phyloP scores from a whole-genome alignment of 1,140 invertebrate genomes.

The Bicyclus anynana region DNA sequence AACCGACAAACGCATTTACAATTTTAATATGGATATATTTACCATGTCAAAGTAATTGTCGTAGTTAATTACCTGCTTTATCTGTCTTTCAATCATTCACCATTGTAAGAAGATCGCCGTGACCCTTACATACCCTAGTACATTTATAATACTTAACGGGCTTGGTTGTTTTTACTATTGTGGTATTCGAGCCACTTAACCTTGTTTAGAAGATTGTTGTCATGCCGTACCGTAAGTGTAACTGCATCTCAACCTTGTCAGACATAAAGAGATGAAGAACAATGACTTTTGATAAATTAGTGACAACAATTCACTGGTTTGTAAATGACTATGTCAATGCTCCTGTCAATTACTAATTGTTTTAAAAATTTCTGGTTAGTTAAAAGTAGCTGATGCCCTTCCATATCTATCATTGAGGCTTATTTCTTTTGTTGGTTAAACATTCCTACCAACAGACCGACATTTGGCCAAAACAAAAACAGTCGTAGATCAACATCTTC shows the following conservation, averaged over 20 bases:
- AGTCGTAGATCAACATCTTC: not conserved
- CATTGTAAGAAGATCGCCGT: slow-evolving; percentile 46
- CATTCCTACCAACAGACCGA: too few species aligned
- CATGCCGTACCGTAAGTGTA: slow-evolving; percentile 42
- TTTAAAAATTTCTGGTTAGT: not conserved
- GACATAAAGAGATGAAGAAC: slow-evolving; percentile 30
- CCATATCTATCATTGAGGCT: too few species aligned
- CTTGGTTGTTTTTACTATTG: slow-evolving; percentile 12
- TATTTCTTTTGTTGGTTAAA: too few species aligned
- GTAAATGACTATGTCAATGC: not conserved
- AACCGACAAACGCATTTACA: too few species aligned
- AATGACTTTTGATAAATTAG: slow-evolving; percentile 21
- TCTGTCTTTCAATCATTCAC: slow-evolving; percentile 12
- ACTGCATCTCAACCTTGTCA: slow-evolving; percentile 51
- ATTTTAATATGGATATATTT: too few species aligned
- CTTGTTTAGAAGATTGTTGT: slow-evolving; percentile 49
- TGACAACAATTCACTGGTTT: not conserved
- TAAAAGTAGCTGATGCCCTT: too few species aligned
- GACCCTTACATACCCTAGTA: slow-evolving; percentile 35
- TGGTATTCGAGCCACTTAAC: slow-evolving; percentile 33
- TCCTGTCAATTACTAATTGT: not conserved
- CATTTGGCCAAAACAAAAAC: not conserved
- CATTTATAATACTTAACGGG: slow-evolving; percentile 29
- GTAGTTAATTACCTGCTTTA: slow-evolving; percentile 9
- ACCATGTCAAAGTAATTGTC: too few species aligned